phyloP scores from a whole-genome alignment of 2,797 vertebrate genomes.

The Emys orbicularis region DNA sequence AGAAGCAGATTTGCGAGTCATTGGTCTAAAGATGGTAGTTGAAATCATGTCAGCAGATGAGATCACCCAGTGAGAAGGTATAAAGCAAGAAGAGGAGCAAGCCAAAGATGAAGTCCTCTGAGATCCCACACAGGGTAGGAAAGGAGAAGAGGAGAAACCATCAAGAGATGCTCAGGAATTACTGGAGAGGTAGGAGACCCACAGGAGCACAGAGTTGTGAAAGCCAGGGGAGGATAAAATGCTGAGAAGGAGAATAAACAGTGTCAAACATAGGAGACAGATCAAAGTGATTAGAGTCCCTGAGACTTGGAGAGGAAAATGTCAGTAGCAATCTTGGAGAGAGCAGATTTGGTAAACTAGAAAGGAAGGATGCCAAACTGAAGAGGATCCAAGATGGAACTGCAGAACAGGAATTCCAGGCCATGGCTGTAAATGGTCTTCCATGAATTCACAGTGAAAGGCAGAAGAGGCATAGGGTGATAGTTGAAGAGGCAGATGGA shows the following conservation, averaged over 20 bases:
- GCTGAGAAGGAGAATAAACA: not conserved
- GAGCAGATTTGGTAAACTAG: not conserved
- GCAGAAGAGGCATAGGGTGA: not conserved
- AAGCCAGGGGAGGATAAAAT: not conserved
- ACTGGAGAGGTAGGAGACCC: not conserved
- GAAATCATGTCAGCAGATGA: not conserved
- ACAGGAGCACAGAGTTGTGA: not conserved
- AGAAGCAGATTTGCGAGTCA: not conserved
- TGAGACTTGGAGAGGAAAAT: not conserved
- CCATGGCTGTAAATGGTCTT: not conserved
- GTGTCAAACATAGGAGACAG: not conserved
- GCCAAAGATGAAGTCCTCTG: not conserved
- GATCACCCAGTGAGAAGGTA: not conserved
- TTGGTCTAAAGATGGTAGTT: not conserved
- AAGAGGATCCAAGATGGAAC: not conserved
- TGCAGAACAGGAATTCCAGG: not conserved
- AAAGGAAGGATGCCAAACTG: not conserved
- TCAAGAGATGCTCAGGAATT: not conserved
- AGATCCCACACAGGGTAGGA: not conserved
- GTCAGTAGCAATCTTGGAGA: not conserved
- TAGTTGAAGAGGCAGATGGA: not conserved
- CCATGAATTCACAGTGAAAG: not conserved
- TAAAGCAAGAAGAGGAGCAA: not conserved
- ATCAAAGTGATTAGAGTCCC: not conserved
- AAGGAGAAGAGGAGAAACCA: not conserved